phyloP scores from a whole-genome alignment of 2,888 invertebrate species.

The Isoperla grammatica region DNA sequence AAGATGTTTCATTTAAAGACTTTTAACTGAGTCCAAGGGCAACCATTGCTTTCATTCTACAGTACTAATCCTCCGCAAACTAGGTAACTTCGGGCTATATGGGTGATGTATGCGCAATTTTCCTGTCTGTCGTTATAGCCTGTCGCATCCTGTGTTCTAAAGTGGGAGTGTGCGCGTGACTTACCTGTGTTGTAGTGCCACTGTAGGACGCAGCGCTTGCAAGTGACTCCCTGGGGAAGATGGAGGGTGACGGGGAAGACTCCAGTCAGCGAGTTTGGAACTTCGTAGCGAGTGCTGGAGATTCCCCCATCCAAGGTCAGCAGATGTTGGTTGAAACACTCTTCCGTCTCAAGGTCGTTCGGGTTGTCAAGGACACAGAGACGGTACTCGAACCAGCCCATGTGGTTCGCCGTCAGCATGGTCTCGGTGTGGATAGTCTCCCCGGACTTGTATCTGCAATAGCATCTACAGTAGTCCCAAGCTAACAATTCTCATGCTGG shows the following conservation, averaged over 20 bases:
- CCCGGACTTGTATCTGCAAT: conserved; percentile 38
- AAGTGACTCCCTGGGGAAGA: conserved; percentile 46
- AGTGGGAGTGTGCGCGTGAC: too few species aligned
- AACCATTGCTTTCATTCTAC: too few species aligned
- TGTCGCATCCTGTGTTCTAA: too few species aligned
- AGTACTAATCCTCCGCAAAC: too few species aligned
- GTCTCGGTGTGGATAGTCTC: conserved; percentile 38
- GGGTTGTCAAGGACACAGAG: conserved; percentile 35
- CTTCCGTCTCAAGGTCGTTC: conserved; percentile 35
- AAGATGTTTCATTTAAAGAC: too few species aligned
- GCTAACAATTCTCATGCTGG: too few species aligned
- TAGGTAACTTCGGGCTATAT: too few species aligned
- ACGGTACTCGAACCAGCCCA: conserved; percentile 38
- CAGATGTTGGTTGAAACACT: conserved; percentile 35
- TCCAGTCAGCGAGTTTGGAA: conserved; percentile 32
- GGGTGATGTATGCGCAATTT: too few species aligned
- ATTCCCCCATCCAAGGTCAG: conserved; percentile 27
- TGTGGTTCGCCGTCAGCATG: conserved; percentile 44
- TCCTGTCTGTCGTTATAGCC: too few species aligned
- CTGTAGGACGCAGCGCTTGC: conserved; percentile 50
- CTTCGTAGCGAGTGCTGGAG: conserved; percentile 34
- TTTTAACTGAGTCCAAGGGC: too few species aligned
- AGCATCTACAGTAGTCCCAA: too few species aligned
- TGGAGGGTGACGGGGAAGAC: conserved; percentile 36
- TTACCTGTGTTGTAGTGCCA: conserved; percentile 50